These are phyloP conservation scores for Tinea semifulvella DNA, from an alignment of 2,888 invertebrate genomes.

Conservation along the genomic window DNA sequence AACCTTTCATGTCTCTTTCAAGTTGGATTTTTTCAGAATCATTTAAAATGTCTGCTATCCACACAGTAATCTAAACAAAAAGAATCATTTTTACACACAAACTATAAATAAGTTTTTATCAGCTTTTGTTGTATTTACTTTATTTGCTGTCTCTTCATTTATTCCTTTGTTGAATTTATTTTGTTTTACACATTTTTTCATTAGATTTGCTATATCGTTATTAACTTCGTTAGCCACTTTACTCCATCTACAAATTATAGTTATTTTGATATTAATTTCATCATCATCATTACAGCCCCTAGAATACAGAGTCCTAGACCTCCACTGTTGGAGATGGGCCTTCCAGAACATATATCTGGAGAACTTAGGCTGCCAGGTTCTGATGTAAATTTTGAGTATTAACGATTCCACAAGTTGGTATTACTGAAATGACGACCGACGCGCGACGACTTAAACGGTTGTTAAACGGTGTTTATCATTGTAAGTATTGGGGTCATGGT, in stretches of 20 bases:
- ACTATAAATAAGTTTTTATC: too few species aligned
- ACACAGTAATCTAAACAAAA: constrained; percentile 36
- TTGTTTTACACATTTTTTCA: constrained; percentile 22
- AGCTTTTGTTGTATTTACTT: constrained; percentile 26
- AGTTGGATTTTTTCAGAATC: constrained; percentile 34
- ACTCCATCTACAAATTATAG: constrained; percentile 30
- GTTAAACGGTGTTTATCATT: too few species aligned
- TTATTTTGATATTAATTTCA: neutral
- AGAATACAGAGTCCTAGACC: too few species aligned
- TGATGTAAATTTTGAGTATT: too few species aligned
- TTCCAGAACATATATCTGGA: too few species aligned
- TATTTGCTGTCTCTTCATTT: constrained; percentile 28
- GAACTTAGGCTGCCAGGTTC: neutral
- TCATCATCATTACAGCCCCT: too few species aligned
- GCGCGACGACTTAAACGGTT: too few species aligned
- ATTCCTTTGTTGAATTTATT: constrained; percentile 16
- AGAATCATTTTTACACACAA: too few species aligned
- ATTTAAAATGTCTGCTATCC: constrained; percentile 41
- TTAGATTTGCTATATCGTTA: constrained; percentile 30
- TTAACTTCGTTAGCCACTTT: constrained; percentile 31
- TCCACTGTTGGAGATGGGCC: too few species aligned
- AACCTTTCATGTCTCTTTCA: constrained; percentile 45
- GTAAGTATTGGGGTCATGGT: too few species aligned
- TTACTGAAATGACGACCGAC: too few species aligned
- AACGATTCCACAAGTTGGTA: too few species aligned